These are phyloP conservation scores for Bubalus kerabau DNA, from an alignment of 2,113 vertebrate genomes.

Conservation along the genomic window DNA sequence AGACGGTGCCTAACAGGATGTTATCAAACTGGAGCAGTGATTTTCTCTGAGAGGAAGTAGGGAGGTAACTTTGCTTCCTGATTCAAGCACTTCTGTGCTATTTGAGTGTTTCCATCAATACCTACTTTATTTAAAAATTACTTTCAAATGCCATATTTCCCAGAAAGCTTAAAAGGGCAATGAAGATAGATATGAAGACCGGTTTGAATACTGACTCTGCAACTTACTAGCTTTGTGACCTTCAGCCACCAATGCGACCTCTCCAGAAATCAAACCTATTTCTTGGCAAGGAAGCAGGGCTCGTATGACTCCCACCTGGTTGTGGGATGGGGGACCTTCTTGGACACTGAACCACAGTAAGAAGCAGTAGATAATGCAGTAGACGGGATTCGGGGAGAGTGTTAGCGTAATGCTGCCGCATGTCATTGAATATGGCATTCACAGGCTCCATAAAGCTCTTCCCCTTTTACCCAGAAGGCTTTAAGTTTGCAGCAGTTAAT, in stretches of 20 bases:
- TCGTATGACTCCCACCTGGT: not conserved
- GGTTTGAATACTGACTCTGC: not conserved
- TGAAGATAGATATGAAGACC: not conserved
- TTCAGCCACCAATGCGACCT: not conserved
- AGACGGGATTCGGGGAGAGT: not conserved
- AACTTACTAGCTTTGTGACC: not conserved
- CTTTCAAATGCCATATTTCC: not conserved
- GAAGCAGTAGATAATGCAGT: not conserved
- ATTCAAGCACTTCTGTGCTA: not conserved
- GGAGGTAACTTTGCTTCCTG: not conserved
- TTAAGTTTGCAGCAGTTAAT: constrained; percentile 26
- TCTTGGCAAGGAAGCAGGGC: not conserved
- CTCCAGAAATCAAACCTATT: not conserved
- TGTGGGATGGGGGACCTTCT: not conserved
- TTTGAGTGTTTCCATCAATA: not conserved
- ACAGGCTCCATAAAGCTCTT: constrained; percentile 28
- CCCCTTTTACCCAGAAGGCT: not conserved
- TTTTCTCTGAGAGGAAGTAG: not conserved
- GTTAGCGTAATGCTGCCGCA: not conserved
- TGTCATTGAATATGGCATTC: constrained; percentile 9
- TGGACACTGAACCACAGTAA: not conserved
- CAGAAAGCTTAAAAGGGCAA: not conserved
- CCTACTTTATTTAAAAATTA: not conserved
- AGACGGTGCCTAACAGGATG: accelerated
- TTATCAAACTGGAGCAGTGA: not conserved